Base-by-base conservation (phyloP, 2,797 vertebrate genomes). In the Neolamprologus multifasciatus region DNA sequence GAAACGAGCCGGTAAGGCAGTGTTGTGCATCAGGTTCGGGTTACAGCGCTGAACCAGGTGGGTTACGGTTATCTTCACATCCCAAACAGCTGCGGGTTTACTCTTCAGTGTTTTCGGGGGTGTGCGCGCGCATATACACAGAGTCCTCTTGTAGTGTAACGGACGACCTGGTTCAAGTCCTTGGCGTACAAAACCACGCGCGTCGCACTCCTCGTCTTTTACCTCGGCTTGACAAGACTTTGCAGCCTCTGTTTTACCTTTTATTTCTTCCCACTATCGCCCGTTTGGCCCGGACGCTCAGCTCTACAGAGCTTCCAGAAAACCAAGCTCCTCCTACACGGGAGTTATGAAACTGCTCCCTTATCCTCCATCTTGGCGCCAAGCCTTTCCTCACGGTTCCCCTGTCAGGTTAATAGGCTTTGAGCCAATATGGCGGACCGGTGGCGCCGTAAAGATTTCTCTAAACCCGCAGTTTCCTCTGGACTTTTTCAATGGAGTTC, bases 351-450 rank as follows among this genome's bases (percentile, higher is more conserved):
- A 96, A 95, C 96, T 95, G 92, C 40, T 71, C 77, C 79, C 21
- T 76, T n/a, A 80, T 59, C 89, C 92, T 88, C 96, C 96, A 96
- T 96, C 87, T 94, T 93, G 96, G 96, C 93, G 94, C 95, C 71
- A 3, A 45, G 26, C 67, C n/a, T 67, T 82, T 54, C 50, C 85
- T 86, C 84, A 19, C 86, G 83, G 38, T 84, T 92, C 16, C 31
- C 67, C 3, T 4, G 33, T 23, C 54, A 67, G 69, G 17, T 7
- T 29, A 26, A 10, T 5, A 19, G 84, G 38, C 4, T 84, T 92
- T 90, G 96, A 97, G 95, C 96, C 96, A 96, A 95, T 10, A 97
- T 97, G 96, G 89, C 91, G 87, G 87, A 19, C 50, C 4, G 10
- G 77, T 77, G 88, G 89, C 88, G 77, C 93, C 78, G 36, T 77